Evolutionary conservation across 2,113 vertebrate genomes (phyloP).

Genomic region (Nothoprocta perdicaria): DNA sequence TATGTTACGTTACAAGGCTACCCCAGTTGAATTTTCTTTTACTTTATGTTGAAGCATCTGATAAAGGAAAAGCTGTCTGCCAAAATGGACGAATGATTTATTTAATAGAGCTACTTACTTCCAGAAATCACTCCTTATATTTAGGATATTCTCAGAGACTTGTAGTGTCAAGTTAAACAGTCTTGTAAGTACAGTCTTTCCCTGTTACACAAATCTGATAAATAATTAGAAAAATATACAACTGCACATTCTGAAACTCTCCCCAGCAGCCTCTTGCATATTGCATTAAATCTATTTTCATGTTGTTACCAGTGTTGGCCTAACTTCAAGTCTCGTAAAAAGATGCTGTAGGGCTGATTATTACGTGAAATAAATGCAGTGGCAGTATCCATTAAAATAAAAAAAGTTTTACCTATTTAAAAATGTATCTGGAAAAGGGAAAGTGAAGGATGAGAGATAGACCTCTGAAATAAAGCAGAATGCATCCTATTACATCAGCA

Average conservation of each 20-base stretch:
- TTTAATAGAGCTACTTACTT: constrained; percentile 14
- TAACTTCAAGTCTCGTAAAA: neutral
- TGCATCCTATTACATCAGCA: neutral
- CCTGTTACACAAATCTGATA: neutral
- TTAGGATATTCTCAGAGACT: neutral
- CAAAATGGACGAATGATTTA: constrained; percentile 25
- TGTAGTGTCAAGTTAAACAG: neutral
- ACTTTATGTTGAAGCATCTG: constrained; percentile 22
- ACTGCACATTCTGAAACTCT: neutral
- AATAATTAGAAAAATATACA: neutral
- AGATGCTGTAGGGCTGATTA: neutral
- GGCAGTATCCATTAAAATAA: neutral
- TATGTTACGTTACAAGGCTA: constrained; percentile 12
- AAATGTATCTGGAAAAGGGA: neutral
- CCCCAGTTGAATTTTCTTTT: constrained; percentile 17
- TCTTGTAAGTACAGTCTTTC: neutral
- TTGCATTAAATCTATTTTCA: neutral
- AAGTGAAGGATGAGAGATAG: neutral
- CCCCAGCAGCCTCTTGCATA: neutral
- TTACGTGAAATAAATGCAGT: neutral
- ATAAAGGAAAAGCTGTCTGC: constrained; percentile 37
- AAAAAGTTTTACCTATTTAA: neutral
- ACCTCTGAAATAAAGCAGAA: neutral
- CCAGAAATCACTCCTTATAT: constrained; percentile 2
- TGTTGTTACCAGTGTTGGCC: neutral